Conservation (phyloP, 2,113 vertebrate genomes). For the Macrotus californicus region DNA sequence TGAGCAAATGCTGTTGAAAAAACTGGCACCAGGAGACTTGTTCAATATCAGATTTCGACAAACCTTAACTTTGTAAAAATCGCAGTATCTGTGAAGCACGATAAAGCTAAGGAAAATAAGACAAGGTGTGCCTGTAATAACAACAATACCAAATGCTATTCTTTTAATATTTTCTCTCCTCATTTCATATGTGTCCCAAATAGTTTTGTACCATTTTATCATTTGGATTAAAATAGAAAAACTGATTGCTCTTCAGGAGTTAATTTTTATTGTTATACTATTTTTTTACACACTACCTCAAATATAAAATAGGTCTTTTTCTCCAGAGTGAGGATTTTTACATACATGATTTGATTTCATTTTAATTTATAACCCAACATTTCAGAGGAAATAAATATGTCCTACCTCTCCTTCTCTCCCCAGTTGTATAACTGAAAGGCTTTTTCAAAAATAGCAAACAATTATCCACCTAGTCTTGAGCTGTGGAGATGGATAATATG, state of each 20-base stretch:
- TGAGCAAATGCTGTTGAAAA: neutral
- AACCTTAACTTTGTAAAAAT: neutral
- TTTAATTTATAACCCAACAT: constrained; percentile 41
- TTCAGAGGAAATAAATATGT: constrained; percentile 2
- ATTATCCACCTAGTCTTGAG: constrained; percentile 61
- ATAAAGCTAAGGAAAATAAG: neutral
- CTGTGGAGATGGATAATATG: constrained; percentile 70
- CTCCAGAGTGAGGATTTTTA: neutral
- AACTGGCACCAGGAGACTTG: neutral
- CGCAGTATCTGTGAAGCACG: neutral
- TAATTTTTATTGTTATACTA: constrained; percentile 1
- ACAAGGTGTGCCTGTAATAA: neutral
- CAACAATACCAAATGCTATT: neutral
- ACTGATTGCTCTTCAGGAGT: neutral
- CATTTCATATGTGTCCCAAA: constrained; percentile 7
- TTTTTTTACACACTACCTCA: neutral
- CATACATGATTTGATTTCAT: constrained; percentile 17
- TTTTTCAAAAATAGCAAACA: constrained; percentile 64
- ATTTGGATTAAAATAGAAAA: constrained; percentile 35
- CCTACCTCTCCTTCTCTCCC: neutral
- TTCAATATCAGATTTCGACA: neutral
- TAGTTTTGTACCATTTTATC: neutral
- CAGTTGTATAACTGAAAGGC: constrained; percentile 47
- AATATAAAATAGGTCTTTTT: neutral
- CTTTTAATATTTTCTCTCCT: constrained; percentile 44